Conservation (phyloP, 2,113 vertebrate genomes). For the Hydropotes inermis region DNA sequence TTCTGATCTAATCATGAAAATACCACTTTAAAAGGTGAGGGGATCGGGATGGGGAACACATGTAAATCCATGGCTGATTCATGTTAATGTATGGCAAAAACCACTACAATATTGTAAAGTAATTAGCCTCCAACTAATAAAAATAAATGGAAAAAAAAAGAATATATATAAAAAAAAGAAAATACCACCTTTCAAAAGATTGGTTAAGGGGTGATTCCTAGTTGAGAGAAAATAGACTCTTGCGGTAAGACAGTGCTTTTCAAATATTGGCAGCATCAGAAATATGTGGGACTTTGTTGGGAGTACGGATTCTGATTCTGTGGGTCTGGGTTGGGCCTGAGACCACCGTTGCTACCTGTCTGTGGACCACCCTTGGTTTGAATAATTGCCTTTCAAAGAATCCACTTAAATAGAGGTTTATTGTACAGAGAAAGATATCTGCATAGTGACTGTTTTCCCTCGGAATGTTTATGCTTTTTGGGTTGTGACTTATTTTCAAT, state of each 20-base stretch:
- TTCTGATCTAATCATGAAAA: neutral
- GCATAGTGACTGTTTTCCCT: neutral
- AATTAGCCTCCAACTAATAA: no score
- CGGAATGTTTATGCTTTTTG: neutral
- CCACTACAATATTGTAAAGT: no score
- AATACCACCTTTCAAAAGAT: neutral
- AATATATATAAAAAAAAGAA: neutral
- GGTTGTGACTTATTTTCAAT: neutral
- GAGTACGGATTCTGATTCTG: neutral
- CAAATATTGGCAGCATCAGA: neutral
- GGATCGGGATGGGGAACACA: no score
- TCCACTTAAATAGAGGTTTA: neutral
- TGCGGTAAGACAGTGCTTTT: neutral
- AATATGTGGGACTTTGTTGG: neutral
- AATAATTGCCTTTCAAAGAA: neutral
- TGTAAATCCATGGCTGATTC: no score
- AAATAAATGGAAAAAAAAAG: no score
- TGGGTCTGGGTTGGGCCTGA: neutral
- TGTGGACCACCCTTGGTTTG: neutral
- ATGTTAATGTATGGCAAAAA: no score
- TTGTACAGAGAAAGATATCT: neutral
- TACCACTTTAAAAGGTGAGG: neutral
- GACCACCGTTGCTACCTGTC: neutral
- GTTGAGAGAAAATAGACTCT: neutral
- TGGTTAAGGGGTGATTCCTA: neutral